A percentile compares a stretch with the other conserved stretches of the same genome.
Evolutionary conservation across 2,888 invertebrate species (phyloP).

Genomic region (Caenorhabditis sp.): DNA sequence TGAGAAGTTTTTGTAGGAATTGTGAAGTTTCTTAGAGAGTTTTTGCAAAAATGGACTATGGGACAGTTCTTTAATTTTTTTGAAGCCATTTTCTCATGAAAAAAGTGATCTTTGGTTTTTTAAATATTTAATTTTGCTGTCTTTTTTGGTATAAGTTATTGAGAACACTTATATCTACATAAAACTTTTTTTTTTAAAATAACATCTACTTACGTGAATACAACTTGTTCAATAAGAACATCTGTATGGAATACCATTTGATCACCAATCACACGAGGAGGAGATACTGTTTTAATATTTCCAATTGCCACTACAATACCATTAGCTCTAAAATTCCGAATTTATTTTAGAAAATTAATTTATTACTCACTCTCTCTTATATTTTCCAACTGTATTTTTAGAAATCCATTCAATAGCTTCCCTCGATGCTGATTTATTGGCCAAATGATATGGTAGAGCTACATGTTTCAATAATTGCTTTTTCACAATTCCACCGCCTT

Average conservation of each 20-base stretch:
- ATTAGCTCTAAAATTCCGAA: conserved; percentile 19
- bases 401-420: conserved; percentile 32
- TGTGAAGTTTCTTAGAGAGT: too few species aligned
- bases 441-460: conserved; percentile 39
- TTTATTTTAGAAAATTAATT: neutral
- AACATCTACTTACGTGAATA: conserved; percentile 24
- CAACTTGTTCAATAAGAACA: conserved; percentile 32
- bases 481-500: conserved; percentile 19
- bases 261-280: conserved; percentile 32
- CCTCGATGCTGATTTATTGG: conserved; percentile 23
- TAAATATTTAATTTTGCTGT: too few species aligned
- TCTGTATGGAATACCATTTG: conserved; percentile 29
- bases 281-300: conserved; percentile 13
- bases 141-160: too few species aligned
- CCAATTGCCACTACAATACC: conserved; percentile 39
- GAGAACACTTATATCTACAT: too few species aligned
- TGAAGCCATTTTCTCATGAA: too few species aligned
- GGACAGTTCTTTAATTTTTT: too few species aligned
- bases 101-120: too few species aligned
- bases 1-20: too few species aligned
- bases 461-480: conserved; percentile 17
- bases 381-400: conserved; percentile 36
- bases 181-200: neutral
- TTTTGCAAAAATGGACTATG: too few species aligned
- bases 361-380: conserved; percentile 29